Evolutionary conservation across 2,113 vertebrate species (phyloP), one percentile per base, ranked within the genome.

Genomic region (Oryzias javanicus): DNA sequence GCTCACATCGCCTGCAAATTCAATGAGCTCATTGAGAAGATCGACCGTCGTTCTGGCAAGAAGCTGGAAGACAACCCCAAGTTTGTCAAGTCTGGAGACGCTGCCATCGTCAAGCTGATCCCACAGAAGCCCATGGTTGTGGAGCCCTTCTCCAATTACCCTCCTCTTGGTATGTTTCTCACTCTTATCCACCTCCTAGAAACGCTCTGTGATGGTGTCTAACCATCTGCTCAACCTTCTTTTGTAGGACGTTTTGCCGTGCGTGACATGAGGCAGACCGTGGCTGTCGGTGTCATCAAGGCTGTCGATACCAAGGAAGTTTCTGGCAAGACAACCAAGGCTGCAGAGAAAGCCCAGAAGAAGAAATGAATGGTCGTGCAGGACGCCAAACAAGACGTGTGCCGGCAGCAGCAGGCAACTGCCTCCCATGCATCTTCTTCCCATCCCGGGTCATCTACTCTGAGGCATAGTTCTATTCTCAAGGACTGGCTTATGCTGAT

Each of bases 401-500:
- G 69, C 64, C 24, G 62, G 81, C 85, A 79, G 78, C 79, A 78
- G 79, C 74, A 45, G 85, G 83, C 78, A 68, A 54, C 73, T 14
- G 58, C 62, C 40, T 60, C 22, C 62, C 56, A 49, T 14, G 55
- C 25, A 45, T 63, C 55, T 25, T 66, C 64, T 35, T 80, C 66
- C 67, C 78, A 77, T 59, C 86, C 77, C 76, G 83, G 72, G 79
- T 77, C 86, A 62, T 84, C 87, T 63, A 87, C 81, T 40, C 85
- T 80, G 74, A 89, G 77, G 81, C 88, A 86, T 69, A 88, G 86
- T 76, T 90, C 89, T 88, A 64, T 91, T 76, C 86, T 93, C 58
- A 93, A 92, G 89, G 91, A 93, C 92, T 93, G 92, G 92, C 85
- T 93, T 89, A 93, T 92, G 92, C 87, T 93, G 88, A 93, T 92